Evolutionary conservation across 2,888 invertebrate species (phyloP).

Genomic region (Callosobruchus maculatus): DNA sequence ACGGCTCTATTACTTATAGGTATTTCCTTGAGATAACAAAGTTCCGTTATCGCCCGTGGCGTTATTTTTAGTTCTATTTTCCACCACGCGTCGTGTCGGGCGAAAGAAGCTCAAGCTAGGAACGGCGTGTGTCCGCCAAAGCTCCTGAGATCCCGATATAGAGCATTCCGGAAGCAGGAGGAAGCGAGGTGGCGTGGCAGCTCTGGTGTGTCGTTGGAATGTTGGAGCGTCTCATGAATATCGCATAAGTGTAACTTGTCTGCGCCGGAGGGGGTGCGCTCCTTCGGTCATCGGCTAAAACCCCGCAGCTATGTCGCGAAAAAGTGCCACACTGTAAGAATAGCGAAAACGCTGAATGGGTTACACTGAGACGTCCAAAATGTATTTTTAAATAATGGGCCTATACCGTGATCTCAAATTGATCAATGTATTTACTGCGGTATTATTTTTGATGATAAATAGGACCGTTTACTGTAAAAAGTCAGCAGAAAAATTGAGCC

Average conservation of each 20-base stretch:
- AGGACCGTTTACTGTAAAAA: too few species aligned
- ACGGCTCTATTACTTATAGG: neutral
- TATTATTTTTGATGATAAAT: too few species aligned
- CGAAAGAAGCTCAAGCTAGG: neutral
- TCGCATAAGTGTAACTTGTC: conserved; percentile 34
- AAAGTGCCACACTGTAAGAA: neutral
- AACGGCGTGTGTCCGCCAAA: neutral
- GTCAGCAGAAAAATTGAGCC: too few species aligned
- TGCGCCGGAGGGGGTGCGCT: conserved; percentile 14
- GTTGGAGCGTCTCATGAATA: conserved; percentile 34
- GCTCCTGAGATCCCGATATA: neutral
- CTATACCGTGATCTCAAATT: too few species aligned
- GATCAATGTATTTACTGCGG: too few species aligned
- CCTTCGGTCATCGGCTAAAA: neutral
- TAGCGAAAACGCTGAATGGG: neutral
- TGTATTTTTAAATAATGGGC: too few species aligned
- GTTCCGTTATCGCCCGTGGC: neutral
- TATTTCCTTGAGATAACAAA: neutral
- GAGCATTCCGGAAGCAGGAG: neutral
- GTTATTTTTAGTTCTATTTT: neutral
- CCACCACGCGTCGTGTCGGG: neutral
- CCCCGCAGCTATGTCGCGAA: neutral
- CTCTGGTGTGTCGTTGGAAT: conserved; percentile 11
- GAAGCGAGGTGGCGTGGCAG: neutral
- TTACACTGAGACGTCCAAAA: too few species aligned